Conservation (phyloP, 2,113 vertebrate genomes). For the Notothenia rossii region DNA sequence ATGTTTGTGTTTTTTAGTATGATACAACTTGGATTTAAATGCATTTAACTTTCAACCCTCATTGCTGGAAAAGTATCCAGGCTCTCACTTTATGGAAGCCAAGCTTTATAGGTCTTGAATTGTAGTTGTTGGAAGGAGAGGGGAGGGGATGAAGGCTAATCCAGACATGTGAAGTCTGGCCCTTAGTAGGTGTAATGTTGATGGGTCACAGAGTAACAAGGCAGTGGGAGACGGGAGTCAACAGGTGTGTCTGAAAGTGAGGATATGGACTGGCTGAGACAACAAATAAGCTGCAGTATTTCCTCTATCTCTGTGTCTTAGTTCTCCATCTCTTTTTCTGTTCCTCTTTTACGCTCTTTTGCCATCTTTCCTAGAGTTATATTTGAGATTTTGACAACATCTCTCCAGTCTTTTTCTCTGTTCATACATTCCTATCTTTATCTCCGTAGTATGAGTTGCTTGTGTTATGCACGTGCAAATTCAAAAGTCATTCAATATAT, state of each 20-base stretch:
- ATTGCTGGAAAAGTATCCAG: not conserved
- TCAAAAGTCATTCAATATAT: not conserved
- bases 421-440: not conserved
- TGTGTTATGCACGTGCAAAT: not conserved
- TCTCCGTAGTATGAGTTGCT: not conserved
- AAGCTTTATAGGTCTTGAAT: conserved; percentile 38
- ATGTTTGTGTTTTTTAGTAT: conserved; percentile 10
- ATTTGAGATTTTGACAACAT: not conserved
- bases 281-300: not conserved
- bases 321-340: not conserved
- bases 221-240: not conserved
- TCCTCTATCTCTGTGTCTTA: not conserved
- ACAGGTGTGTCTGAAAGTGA: conserved; percentile 20
- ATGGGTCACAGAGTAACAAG: conserved; percentile 17
- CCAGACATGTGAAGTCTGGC: conserved; percentile 55
- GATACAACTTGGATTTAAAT: not conserved
- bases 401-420: not conserved
- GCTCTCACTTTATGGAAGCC: not conserved
- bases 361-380: not conserved
- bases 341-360: not conserved
- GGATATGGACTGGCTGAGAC: not conserved
- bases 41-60: not conserved
- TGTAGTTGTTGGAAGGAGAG: conserved; percentile 9
- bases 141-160: conserved; percentile 41
- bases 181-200: conserved; percentile 24